Evolutionary conservation across 1,140 invertebrate genomes (phyloP), one percentile per base, ranked within the genome.

Genomic region (Bombus sibiricus): DNA sequence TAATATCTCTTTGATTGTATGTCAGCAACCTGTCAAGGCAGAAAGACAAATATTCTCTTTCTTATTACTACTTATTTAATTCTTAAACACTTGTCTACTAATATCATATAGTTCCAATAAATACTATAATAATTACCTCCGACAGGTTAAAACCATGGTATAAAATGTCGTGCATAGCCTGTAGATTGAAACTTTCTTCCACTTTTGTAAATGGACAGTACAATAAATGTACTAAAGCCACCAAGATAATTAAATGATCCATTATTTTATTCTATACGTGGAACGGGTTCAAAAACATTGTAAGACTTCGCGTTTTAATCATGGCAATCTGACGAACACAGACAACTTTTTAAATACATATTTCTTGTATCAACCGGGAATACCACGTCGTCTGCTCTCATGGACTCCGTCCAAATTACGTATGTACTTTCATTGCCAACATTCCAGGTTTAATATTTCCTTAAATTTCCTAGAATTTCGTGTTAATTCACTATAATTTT

Each of bases 141-240:
- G 97, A 95, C 81, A 99, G 96, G 95, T 99, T 98, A 93, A 96
- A 95, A 83, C 97, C 96, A 93, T 98, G 97, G 95, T 98, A 99
- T 28, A 99, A 95, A 90, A 99, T 96, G 96, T 99, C 99, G 96
- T 99, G 99, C 94, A 98, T 98, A 25, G 99, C 99, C 96, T 99
- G 98, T 37, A 99, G 96, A 95, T 99, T 99, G 93, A 99, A 99
- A 95, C 99, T 99, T 96, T 99, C 99, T 95, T 99, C 99, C 18
- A 99, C 99, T 97, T 99, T 99, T 2, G 99, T 99, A 93, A 98
- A 99, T 71, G 99, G 99, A 93, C 98, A 99, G 88, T 98, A 96
- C 75, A 98, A 92, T 68, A 99, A 94, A 94, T 99, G 98, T 84
- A 98, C 95, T 83, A 96, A 96, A 59, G 97, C 97, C 88, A 98